Evolutionary conservation across 1,140 invertebrate species (phyloP).

Genomic region (Euwallacea similis): DNA sequence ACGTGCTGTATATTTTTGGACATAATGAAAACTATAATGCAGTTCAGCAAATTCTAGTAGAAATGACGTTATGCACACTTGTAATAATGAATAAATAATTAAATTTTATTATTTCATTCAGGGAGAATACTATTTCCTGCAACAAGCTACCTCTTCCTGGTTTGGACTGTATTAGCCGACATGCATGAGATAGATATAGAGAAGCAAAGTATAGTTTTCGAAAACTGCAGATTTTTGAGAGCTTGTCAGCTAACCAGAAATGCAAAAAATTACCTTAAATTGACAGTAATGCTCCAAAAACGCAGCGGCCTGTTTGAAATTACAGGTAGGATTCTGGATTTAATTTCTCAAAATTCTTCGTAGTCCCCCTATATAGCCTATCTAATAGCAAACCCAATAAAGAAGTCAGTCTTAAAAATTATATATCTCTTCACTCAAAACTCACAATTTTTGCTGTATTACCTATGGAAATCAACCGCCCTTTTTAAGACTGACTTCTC

Average conservation of each 20-base stretch:
- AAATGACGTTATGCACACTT: no score
- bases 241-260: constrained; percentile 73
- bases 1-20: no score
- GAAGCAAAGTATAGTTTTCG: constrained; percentile 80
- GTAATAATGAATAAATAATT: no score
- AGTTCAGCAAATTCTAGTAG: no score
- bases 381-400: background rate
- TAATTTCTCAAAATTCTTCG: no score
- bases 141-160: constrained; percentile 81
- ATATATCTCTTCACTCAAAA: no score
- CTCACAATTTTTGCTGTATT: no score
- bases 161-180: constrained; percentile 86
- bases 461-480: no score
- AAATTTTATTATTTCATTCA: constrained; percentile 39
- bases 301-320: constrained; percentile 80
- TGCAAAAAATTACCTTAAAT: constrained; percentile 70
- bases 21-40: no score
- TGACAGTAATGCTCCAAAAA: constrained; percentile 81
- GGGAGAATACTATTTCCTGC: constrained; percentile 86
- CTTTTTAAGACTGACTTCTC: no score
- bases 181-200: constrained; percentile 68
- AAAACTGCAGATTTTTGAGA: constrained; percentile 80
- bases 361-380: no score
- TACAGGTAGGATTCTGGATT: constrained; percentile 10
- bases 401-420: background rate